Base-by-base conservation (phyloP, 2,797 vertebrate genomes). In the Premnoplex brunnescens region DNA sequence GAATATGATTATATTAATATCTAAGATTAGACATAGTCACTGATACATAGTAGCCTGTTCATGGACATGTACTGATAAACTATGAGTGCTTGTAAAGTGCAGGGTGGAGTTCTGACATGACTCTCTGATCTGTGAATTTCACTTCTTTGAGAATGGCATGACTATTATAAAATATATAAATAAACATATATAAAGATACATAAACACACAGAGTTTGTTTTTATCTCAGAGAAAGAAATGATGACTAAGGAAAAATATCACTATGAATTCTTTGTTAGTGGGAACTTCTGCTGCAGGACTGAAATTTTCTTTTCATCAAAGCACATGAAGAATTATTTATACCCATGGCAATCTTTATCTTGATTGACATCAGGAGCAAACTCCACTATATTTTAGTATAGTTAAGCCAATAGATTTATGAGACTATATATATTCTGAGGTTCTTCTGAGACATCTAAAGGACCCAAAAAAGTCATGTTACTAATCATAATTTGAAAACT, bases 1-100 rank as follows among this genome's bases (percentile, higher is more conserved):
- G 54, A 96, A 85, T 94, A 93, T 91, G 74, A 91, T 95, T 96
- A 87, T 76, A 93, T 97, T 96, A 93, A 87, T 87, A 81, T 85
- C 26, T 91, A 97, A 93, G 90, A 90, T 88, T 85, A 97, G 62
- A 64, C 4, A 9, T 95, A 94, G 95, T 49, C 55, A 73, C 55
- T 11, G 10, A 64, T 93, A 93, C n/a, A 76, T 95, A 58, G 62
- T 91, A 88, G 66, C 86, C 92, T 96, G 36, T 84, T 93, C 54
- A 46, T 78, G 55, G 52, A 78, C 0, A 2, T 67, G 86, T 44
- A 75, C 76, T 69, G 67, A 76, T 88, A 90, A 96, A 58, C 56
- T 95, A 67, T 46, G 28, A 81, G 16, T 67, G 66, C 59, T 95
- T 93, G 46, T 89, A 83, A 91, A 88, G 44, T 22, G 44, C 75